Conservation (phyloP, 2,797 vertebrate species). For the Eremophila alpestris region DNA sequence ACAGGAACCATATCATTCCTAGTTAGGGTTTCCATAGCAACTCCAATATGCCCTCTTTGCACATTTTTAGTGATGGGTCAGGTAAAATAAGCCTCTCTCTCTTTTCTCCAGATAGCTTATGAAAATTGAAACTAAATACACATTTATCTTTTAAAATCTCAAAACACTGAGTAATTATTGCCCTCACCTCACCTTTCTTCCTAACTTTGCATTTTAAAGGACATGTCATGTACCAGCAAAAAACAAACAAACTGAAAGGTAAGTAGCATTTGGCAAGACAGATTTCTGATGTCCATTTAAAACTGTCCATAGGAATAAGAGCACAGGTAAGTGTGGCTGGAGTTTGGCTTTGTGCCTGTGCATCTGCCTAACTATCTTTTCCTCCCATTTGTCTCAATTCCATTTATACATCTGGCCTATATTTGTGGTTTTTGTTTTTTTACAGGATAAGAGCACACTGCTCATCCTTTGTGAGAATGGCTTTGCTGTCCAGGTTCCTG, state of each 20-base stretch:
- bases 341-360: background rate
- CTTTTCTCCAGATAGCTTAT: background rate
- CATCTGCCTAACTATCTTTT: background rate
- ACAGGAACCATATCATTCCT: background rate
- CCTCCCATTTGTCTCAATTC: background rate
- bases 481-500: slow-evolving; percentile 83
- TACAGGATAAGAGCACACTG: slow-evolving; percentile 81
- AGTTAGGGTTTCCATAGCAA: background rate
- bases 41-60: background rate
- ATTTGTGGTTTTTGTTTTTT: background rate
- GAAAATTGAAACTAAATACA: background rate
- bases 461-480: slow-evolving; percentile 88
- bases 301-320: background rate
- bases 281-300: background rate
- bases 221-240: background rate
- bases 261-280: background rate
- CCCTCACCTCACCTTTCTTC: background rate
- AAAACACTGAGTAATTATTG: background rate
- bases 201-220: background rate
- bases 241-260: background rate
- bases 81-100: background rate
- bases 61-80: background rate
- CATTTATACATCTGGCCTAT: background rate
- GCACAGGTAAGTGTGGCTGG: background rate
- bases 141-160: background rate